Base-by-base conservation (phyloP, 2,113 vertebrate species). In the Hemicordylus capensis region DNA sequence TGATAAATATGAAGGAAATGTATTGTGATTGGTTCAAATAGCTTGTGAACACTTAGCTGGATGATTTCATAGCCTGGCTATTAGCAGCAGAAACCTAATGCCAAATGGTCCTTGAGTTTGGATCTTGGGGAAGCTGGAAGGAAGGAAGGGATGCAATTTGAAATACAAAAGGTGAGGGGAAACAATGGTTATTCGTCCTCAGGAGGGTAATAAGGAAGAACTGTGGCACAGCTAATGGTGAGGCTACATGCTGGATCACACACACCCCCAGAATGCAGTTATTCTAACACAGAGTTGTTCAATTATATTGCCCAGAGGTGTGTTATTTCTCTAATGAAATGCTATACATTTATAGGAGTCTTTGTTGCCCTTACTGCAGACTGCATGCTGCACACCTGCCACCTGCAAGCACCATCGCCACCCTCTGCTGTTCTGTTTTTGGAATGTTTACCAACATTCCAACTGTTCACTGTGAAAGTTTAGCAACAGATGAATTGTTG, bases 31-130 rank as follows among this genome's bases (percentile, higher is more conserved):
- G 94, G 94, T 90, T 92, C 94, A 86, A 86, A 81, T 87, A 83
- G 90, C 84, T 87, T 54, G 84, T 85, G 89, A 89, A 82, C 78
- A 66, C 83, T 91, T 89, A 78, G 46, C 83, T 85, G 86, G 93
- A 95, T 97, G 96, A 97, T 97, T 97, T 97, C 96, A 97, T 96
- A 96, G 96, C 96, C 96, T 96, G 91, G 95, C 94, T 96, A 96
- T 97, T 96, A 97, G 95, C 96, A 89, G 93, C 93, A 94, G 90
- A 94, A 95, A 96, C 91, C 94, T 94, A 91, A 91, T 93, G 87
- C 91, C 92, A 94, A 86, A 15, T 12, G 51, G 12, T 91, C 94
- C 91, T 90, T 88, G 92, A 93, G 92, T 94, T 94, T 92, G 93
- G 86, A 91, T 89, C 93, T 93, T 87, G 76, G 93, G 88, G 92